These are phyloP conservation scores for Orthosia incerta DNA, from an alignment of 2,888 invertebrate genomes.

Conservation along the genomic window DNA sequence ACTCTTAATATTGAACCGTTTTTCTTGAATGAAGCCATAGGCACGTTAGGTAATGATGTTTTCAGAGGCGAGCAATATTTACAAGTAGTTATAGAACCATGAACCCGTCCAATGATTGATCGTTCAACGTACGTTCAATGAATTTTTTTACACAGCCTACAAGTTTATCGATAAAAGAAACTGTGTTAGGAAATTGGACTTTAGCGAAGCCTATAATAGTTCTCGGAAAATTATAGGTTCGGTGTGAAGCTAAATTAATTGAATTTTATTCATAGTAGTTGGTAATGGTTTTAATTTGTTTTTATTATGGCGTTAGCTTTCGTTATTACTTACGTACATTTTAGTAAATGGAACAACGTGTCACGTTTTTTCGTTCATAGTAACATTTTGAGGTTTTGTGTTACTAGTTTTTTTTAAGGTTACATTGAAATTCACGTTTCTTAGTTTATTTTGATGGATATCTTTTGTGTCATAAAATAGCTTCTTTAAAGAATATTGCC, in stretches of 20 bases:
- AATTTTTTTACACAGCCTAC: conserved; percentile 1
- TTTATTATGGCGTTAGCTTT: conserved; percentile 8
- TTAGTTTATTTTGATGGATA: background rate
- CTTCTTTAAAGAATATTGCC: background rate
- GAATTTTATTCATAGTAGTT: conserved; percentile 40
- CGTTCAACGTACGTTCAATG: background rate
- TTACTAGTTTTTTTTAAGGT: background rate
- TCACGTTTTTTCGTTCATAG: background rate
- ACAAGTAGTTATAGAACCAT: conserved; percentile 6
- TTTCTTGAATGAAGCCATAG: background rate
- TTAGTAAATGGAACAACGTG: background rate
- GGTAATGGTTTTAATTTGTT: conserved; percentile 37
- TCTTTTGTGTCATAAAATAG: background rate
- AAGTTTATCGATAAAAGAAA: conserved; percentile 31
- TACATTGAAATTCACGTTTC: background rate
- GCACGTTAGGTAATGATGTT: background rate
- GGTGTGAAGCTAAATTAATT: conserved; percentile 36
- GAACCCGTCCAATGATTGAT: conserved; percentile 31
- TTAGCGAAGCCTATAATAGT: conserved; percentile 26
- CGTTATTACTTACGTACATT: background rate
- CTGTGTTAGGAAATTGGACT: conserved; percentile 50
- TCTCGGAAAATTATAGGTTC: conserved; percentile 50
- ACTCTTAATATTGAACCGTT: background rate
- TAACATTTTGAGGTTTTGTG: background rate
- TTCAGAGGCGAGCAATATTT: conserved; percentile 17